phyloP scores from a whole-genome alignment of 53 echinoderm and acorn worm genomes.

The Hippasteria phrygiana region DNA sequence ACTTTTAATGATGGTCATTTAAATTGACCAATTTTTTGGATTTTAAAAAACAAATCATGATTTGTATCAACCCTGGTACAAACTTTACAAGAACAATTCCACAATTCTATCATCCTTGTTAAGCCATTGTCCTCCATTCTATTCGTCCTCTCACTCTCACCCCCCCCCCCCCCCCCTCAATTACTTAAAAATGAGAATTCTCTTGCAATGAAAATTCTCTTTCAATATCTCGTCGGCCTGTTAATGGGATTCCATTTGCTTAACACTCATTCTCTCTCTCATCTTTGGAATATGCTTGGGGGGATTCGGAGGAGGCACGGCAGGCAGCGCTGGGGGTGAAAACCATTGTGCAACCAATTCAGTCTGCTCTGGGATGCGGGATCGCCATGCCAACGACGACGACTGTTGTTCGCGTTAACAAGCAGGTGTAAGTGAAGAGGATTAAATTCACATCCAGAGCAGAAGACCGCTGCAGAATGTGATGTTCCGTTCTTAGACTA shows the following conservation, averaged over 20 bases:
- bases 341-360: background rate
- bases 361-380: background rate
- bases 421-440: slow-evolving; percentile 45
- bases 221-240: slow-evolving; percentile 1
- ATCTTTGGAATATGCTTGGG: background rate
- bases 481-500: background rate
- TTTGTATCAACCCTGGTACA: no score
- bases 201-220: no score
- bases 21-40: no score
- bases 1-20: no score
- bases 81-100: background rate
- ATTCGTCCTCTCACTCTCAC: background rate
- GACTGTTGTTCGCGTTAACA: slow-evolving; percentile 15
- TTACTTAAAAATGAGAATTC: background rate
- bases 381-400: background rate
- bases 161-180: background rate
- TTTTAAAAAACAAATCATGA: no score
- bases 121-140: background rate
- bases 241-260: background rate
- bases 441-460: slow-evolving; percentile 13
- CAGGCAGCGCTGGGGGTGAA: background rate
- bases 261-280: background rate
- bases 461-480: background rate
- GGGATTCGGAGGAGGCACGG: background rate
- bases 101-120: background rate